Base-by-base conservation (phyloP, 2,888 invertebrate genomes). In the Pollenia amentaria region DNA sequence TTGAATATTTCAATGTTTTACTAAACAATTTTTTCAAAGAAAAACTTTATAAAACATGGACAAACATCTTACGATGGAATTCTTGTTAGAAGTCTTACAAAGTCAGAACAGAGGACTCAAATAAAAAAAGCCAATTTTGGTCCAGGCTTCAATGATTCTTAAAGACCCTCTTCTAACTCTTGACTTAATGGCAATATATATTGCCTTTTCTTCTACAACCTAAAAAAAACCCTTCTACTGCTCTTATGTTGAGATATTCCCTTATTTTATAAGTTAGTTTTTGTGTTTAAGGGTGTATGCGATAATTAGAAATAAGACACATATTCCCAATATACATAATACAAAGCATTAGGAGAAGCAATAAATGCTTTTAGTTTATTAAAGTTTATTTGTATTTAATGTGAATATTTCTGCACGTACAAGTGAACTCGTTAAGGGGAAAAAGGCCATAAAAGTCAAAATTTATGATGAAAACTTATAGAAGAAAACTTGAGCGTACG, bases 231-330 rank as follows among this genome's bases (percentile, higher is more conserved):
- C 10, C 55, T n/a, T 21, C 3, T 55, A 18, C 55, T 42, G 9
- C 42, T 69, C 6, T 29, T 53, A 40, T 51, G n/a, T 42, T 29
- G 29, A 18, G 18, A 18, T 12, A 21, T 4, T 8, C 14, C 6
- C 42, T 21, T 42, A 7, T 18, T 38, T 48, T 10, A 16, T 12
- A 4, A 60, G 42, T 42, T 46, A 73, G 40, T 60, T 46, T 48
- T 60, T 29, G 18, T 14, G 62, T 51, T 18, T 29, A 14, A 29
- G 21, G 11, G 12, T 55, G 55, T 42, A 57, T 55, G 18, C 21
- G 55, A 67, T 67, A 67, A 73, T 75, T 75, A 55, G 11, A 8
- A 55, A 70, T 64, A 75, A 79, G 79, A 75, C 84, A 84, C 79
- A 70, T 85, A 64, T 76, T 80, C 80, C 80, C 80, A 46, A 80